Percentiles rank a stretch among this genome's conserved stretches.
These are phyloP conservation scores for Sander lucioperca DNA, from an alignment of 2,113 vertebrate genomes.

Conservation along the genomic window DNA sequence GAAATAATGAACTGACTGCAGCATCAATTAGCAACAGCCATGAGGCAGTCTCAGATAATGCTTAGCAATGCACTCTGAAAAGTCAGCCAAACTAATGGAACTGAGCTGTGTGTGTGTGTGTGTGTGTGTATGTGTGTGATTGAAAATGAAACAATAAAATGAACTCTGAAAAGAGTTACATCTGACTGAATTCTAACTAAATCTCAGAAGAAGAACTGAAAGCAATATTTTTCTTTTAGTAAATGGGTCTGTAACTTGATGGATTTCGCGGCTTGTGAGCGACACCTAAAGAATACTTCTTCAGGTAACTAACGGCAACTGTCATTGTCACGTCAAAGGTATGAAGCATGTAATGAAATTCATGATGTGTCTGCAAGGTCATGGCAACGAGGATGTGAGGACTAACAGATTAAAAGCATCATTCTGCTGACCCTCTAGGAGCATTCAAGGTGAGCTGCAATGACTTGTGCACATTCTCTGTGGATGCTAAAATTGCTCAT, in stretches of 20 bases:
- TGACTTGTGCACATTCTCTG: slow-evolving; percentile 6
- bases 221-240: slow-evolving; percentile 57
- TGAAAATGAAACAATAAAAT: slow-evolving; percentile 62
- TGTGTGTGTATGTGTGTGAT: slow-evolving; percentile 4
- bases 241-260: slow-evolving; percentile 56
- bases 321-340: slow-evolving; percentile 55
- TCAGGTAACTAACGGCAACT: slow-evolving; percentile 25
- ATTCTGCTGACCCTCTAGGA: slow-evolving; percentile 47
- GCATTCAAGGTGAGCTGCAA: slow-evolving; percentile 46
- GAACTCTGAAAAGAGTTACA: slow-evolving; percentile 53
- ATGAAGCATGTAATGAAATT: slow-evolving; percentile 66
- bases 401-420: slow-evolving; percentile 53
- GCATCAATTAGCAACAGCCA: slow-evolving; percentile 74
- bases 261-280: slow-evolving; percentile 44
- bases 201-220: slow-evolving; percentile 58
- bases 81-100: slow-evolving; percentile 63
- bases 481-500: slow-evolving; percentile 13
- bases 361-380: slow-evolving; percentile 55
- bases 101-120: slow-evolving; percentile 8
- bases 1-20: slow-evolving; percentile 70
- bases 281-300: slow-evolving; percentile 36
- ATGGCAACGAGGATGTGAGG: slow-evolving; percentile 10
- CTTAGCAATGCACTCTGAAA: slow-evolving; percentile 70
- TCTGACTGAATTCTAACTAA: slow-evolving; percentile 61
- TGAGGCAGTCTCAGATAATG: slow-evolving; percentile 66